These are phyloP conservation scores for Lampris incognitus DNA, from an alignment of 2,113 vertebrate genomes.

Conservation along the genomic window DNA sequence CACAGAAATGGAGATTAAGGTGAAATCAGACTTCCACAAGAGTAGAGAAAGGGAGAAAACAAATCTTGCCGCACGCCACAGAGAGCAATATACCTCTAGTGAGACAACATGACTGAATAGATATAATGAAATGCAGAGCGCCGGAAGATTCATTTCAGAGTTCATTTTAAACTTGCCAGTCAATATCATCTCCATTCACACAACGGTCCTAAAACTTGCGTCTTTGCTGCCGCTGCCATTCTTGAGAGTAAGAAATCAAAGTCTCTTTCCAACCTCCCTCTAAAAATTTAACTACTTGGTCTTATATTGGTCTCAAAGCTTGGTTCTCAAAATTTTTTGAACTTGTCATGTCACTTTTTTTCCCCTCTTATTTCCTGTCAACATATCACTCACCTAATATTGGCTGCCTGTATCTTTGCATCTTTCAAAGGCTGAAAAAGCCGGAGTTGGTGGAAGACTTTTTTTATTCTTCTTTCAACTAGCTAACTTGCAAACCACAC, in stretches of 20 bases:
- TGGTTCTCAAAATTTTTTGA: not conserved
- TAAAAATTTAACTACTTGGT: not conserved
- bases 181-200: not conserved
- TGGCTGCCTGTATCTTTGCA: not conserved
- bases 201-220: not conserved
- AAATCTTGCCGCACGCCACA: conserved; percentile 16
- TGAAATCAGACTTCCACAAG: conserved; percentile 42
- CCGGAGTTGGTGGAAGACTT: not conserved
- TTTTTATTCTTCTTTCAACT: no score
- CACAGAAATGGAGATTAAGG: conserved; percentile 47
- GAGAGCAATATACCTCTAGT: conserved; percentile 5
- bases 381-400: not conserved
- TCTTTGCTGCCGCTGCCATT: not conserved
- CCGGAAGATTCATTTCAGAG: not conserved
- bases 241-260: not conserved
- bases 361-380: not conserved
- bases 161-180: conserved; percentile 7
- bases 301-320: not conserved
- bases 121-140: conserved; percentile 32
- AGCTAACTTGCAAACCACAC: not conserved
- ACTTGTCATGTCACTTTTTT: not conserved
- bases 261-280: not conserved
- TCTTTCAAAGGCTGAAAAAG: not conserved
- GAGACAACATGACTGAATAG: conserved; percentile 40
- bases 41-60: conserved; percentile 53